Percentiles rank a stretch among this genome's conserved stretches.
These are phyloP conservation scores for Rafetus swinhoei DNA, from an alignment of 2,113 vertebrate genomes.

Conservation along the genomic window DNA sequence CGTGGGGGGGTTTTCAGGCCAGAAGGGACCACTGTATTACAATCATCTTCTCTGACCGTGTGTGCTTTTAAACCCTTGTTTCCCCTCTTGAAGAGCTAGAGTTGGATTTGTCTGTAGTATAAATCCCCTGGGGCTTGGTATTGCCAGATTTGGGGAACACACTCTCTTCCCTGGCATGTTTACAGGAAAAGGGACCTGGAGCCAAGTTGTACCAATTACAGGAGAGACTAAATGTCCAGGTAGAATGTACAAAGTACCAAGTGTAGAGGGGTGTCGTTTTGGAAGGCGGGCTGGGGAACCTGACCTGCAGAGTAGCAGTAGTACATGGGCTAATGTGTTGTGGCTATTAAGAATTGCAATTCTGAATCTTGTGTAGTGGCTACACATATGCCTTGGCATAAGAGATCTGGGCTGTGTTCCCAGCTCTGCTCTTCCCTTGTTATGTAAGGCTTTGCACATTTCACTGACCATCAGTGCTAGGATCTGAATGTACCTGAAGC, in stretches of 20 bases:
- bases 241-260: rapidly evolving
- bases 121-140: neutral
- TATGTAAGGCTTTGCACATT: neutral
- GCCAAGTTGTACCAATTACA: neutral
- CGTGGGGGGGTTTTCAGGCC: neutral
- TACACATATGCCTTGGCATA: neutral
- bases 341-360: no score
- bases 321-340: rapidly evolving
- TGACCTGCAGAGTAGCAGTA: neutral
- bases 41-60: rapidly evolving
- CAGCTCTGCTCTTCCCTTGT: neutral
- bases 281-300: neutral
- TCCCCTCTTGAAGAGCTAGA: neutral
- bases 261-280: rapidly evolving
- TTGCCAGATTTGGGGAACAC: rapidly evolving
- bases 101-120: rapidly evolving
- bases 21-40: neutral
- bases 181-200: neutral
- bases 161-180: neutral
- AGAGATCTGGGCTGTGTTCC: neutral
- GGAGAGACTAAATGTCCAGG: rapidly evolving
- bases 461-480: neutral
- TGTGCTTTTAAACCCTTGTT: neutral
- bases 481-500: neutral
- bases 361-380: no score